A percentile compares a stretch with the other conserved stretches of the same genome.
Conservation (phyloP, 2,113 vertebrate genomes). For the Toxotes jaculatrix region DNA sequence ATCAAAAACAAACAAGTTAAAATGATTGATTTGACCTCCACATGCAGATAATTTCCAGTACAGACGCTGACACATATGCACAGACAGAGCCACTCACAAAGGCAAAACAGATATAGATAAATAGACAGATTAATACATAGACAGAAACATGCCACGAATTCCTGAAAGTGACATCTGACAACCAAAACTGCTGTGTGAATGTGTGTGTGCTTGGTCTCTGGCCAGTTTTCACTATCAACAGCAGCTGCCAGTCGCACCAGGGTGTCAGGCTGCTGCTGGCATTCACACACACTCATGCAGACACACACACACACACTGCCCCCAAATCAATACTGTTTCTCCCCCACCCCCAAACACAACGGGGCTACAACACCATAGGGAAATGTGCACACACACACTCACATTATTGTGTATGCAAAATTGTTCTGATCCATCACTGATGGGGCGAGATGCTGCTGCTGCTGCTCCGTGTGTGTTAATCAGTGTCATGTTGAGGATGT, state of each 20-base stretch:
- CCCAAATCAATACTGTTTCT: conserved; percentile 63
- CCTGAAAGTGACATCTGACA: conserved; percentile 36
- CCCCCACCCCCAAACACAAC: conserved; percentile 44
- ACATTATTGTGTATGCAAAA: conserved; percentile 17
- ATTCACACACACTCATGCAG: conserved; percentile 29
- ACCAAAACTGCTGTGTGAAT: conserved; percentile 49
- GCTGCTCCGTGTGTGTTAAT: not conserved
- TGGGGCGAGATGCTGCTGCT: conserved; percentile 1
- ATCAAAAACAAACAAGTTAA: conserved; percentile 30
- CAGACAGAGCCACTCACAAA: not conserved
- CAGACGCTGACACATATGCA: not conserved
- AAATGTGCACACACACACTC: conserved; percentile 9
- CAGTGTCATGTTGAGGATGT: not conserved
- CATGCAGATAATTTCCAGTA: conserved; percentile 1
- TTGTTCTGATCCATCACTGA: conserved; percentile 21
- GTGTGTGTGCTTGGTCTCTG: conserved; percentile 45
- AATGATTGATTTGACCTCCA: conserved; percentile 53
- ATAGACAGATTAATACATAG: conserved; percentile 2
- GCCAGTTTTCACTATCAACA: conserved; percentile 75
- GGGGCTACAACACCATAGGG: conserved; percentile 27
- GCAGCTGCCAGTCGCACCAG: conserved; percentile 77
- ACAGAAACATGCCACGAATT: conserved; percentile 24
- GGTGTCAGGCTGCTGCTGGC: conserved; percentile 77
- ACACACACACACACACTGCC: conserved; percentile 24
- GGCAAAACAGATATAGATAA: conserved; percentile 12